Conservation (phyloP, 1,140 invertebrate genomes). For the Diploscapter pachys region DNA sequence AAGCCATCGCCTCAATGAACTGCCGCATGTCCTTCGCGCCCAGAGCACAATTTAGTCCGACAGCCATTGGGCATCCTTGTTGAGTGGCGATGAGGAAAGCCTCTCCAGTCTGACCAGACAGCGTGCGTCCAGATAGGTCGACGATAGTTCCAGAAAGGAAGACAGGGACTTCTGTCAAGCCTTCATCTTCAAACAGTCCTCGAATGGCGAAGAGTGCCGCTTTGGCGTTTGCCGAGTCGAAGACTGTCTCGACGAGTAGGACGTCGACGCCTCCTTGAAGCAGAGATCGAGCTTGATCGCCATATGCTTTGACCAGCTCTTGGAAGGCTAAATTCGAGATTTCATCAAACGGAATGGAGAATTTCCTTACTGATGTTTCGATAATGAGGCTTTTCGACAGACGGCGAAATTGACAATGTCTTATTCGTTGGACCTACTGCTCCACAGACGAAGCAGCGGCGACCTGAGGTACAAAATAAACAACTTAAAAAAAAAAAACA, state of each 20-base stretch:
- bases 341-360: slow-evolving; percentile 8
- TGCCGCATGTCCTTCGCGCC: slow-evolving; percentile 68
- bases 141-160: slow-evolving; percentile 69
- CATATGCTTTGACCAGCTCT: slow-evolving; percentile 66
- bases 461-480: slow-evolving; percentile 39
- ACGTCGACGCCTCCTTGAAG: slow-evolving; percentile 67
- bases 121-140: slow-evolving; percentile 68
- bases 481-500: neutral
- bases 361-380: slow-evolving; percentile 66
- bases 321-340: slow-evolving; percentile 64
- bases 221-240: slow-evolving; percentile 69
- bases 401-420: slow-evolving; percentile 69
- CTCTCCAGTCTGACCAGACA: slow-evolving; percentile 69
- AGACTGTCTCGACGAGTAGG: slow-evolving; percentile 68
- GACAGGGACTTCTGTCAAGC: slow-evolving; percentile 57
- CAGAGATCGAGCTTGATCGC: slow-evolving; percentile 65
- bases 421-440: slow-evolving; percentile 68
- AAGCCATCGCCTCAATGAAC: slow-evolving; percentile 66
- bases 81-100: slow-evolving; percentile 67
- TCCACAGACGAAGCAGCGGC: slow-evolving; percentile 65
- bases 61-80: slow-evolving; percentile 65
- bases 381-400: slow-evolving; percentile 67
- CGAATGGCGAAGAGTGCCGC: slow-evolving; percentile 68
- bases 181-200: slow-evolving; percentile 63
- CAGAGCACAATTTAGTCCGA: slow-evolving; percentile 69